These are phyloP conservation scores for Macrotis lagotis DNA, from an alignment of 2,113 vertebrate genomes.

Conservation along the genomic window DNA sequence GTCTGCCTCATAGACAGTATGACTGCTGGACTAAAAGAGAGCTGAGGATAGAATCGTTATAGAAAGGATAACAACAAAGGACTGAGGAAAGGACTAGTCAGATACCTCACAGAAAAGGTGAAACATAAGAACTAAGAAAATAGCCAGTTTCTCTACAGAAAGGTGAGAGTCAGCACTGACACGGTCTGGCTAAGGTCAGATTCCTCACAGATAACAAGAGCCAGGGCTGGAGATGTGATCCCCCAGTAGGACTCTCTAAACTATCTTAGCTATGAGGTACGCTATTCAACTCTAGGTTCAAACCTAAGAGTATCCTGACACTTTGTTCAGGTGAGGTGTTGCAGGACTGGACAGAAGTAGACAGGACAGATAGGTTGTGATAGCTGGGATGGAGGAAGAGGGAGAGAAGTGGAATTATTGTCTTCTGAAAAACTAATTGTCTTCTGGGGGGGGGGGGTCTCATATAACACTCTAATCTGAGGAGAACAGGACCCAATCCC, in stretches of 20 bases:
- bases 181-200: neutral
- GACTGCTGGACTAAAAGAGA: neutral
- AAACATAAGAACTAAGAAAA: neutral
- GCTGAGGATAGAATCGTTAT: neutral
- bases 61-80: neutral
- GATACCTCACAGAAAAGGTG: too few relatives aligned
- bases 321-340: neutral
- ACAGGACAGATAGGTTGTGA: neutral
- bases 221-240: too few relatives aligned
- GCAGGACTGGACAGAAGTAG: neutral
- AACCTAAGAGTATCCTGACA: neutral
- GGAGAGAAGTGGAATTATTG: neutral
- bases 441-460: neutral
- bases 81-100: neutral
- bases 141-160: neutral
- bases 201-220: neutral
- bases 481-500: neutral
- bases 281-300: neutral
- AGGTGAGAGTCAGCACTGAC: neutral
- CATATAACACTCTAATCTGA: neutral
- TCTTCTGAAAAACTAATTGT: too few relatives aligned
- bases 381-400: neutral
- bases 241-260: neutral
- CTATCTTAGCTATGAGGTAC: neutral
- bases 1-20: neutral